Base-by-base conservation (phyloP, 2,888 invertebrate genomes). In the Acleris sparsana region DNA sequence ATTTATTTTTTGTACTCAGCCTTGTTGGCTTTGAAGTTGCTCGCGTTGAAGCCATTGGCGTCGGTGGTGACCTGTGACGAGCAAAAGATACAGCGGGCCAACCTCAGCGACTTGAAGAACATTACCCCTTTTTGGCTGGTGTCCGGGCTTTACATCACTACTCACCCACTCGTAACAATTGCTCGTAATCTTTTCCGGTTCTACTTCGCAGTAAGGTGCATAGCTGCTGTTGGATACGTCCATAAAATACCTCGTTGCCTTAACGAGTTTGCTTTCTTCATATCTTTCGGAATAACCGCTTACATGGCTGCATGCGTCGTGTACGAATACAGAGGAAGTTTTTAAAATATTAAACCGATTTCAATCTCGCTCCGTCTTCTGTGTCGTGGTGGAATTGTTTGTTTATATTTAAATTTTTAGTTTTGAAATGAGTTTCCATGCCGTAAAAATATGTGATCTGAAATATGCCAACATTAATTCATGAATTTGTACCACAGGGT, bases 51-150 rank as follows among this genome's bases (percentile, higher is more conserved):
- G 56, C 85, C 87, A 1, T 18, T 87, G 18, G 78, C 82, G 3
- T 82, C 85, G 9, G 71, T 83, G 75, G 81, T 82, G 11, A 9
- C 4, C 0, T 87, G 84, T 1, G 76, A 83, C 67, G 70, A 75
- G 0, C 80, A 83, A 6, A 73, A 79, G 1, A 71, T 85, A 0
- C 74, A 84, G 61, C 75, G 84, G 55, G 84, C 83, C 0, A 86
- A 87, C 63, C 70, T 87, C n/a, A 77, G 80, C 3, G 87, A 87
- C 53, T 65, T 88, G 57, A 87, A 88, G 75, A 79, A 78, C 17
- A 59, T 87, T 11, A 80, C 83, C 1, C 87, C 88, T 0, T 86
- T 82, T 65, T 88, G 88, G 88, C 71, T 85, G 1, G 74, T 83
- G 0, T 84, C 80, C 2, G 85, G 83, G 0, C 53, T 88, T 11